Evolutionary conservation across 92 coral and sea anemone species (phyloP).

Genomic region (Porites evermanni): DNA sequence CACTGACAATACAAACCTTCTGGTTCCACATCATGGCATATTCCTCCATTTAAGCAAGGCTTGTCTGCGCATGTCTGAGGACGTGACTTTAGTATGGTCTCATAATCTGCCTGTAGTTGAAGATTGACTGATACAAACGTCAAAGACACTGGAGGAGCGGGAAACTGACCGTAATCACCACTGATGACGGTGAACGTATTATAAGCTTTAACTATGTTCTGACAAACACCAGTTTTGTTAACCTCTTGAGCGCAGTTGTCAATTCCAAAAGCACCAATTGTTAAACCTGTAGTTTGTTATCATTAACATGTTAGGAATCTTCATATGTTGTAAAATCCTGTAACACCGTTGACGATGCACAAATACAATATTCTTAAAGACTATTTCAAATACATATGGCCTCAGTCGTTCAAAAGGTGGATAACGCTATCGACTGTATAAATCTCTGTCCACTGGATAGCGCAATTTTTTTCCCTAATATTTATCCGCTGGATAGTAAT

Average conservation of each 20-base stretch:
- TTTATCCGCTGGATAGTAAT: too few relatives aligned
- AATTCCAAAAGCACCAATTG: constrained; percentile 66
- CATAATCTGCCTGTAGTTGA: constrained; percentile 60
- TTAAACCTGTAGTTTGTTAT: constrained; percentile 56
- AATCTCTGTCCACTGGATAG: too few relatives aligned
- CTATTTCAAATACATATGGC: too few relatives aligned
- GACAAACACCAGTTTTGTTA: constrained; percentile 72
- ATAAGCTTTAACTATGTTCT: constrained; percentile 60
- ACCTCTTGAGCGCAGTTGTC: constrained; percentile 75
- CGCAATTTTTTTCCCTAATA: too few relatives aligned
- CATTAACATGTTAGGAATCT: neutral
- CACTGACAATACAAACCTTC: constrained; percentile 40
- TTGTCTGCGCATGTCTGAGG: constrained; percentile 59
- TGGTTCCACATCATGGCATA: constrained; percentile 79
- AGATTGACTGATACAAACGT: constrained; percentile 85
- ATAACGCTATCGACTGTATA: too few relatives aligned
- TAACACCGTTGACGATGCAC: too few relatives aligned
- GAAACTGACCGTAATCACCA: constrained; percentile 91
- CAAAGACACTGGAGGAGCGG: constrained; percentile 83
- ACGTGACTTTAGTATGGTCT: constrained; percentile 45
- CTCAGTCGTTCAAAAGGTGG: too few relatives aligned
- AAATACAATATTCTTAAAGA: too few relatives aligned
- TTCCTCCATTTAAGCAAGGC: constrained; percentile 87
- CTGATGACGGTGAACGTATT: constrained; percentile 83
- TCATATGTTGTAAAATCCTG: too few relatives aligned